Conservation (phyloP, 2,113 vertebrate genomes). For the Xenus cinereus region DNA sequence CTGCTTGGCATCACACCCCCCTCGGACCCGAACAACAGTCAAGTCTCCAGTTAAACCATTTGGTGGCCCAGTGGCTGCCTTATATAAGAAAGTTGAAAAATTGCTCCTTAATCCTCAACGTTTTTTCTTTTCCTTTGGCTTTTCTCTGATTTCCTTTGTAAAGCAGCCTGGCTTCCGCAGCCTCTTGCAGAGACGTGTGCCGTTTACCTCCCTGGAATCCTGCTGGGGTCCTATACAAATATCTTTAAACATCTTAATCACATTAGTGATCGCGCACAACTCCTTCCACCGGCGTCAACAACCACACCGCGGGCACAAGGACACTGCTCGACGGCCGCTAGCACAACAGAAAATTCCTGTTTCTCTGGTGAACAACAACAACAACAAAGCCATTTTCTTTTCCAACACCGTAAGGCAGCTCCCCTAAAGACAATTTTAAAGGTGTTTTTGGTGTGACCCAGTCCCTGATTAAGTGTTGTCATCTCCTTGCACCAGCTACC, state of each 20-base stretch:
- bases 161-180: not conserved
- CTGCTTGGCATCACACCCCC: not conserved
- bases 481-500: not conserved
- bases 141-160: not conserved
- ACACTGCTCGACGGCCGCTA: fast-evolving
- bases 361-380: not conserved
- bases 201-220: not conserved
- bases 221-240: not conserved
- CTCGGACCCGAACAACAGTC: not conserved
- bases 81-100: not conserved
- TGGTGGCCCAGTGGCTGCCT: not conserved
- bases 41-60: not conserved
- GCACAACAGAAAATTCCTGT: not conserved
- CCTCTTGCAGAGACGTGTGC: not conserved
- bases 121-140: not conserved
- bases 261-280: fast-evolving
- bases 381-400: not conserved
- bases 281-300: not conserved
- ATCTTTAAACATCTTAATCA: not conserved
- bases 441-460: not conserved
- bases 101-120: not conserved
- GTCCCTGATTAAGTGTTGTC: not conserved
- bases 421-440: not conserved
- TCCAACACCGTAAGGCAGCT: not conserved
- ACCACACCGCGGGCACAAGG: not conserved